Percentiles rank a stretch among this genome's conserved stretches.
These are phyloP conservation scores for Apus apus DNA, from an alignment of 2,113 vertebrate species.

Conservation along the genomic window DNA sequence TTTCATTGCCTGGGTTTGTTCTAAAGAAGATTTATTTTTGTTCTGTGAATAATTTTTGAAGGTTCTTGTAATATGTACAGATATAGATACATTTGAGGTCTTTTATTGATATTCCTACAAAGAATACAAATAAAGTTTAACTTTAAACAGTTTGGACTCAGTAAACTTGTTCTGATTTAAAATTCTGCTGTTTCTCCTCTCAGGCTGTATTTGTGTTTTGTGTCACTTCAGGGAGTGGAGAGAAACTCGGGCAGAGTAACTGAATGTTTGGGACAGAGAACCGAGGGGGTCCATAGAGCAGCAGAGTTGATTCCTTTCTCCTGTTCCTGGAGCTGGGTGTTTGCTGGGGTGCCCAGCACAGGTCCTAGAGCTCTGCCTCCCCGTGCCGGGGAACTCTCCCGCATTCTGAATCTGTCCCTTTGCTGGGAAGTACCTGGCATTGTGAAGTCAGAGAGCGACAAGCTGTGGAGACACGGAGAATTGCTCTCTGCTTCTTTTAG, in stretches of 20 bases:
- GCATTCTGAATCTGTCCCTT: background rate
- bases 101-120: constrained; percentile 86
- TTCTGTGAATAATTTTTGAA: constrained; percentile 86
- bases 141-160: constrained; percentile 78
- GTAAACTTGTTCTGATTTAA: background rate
- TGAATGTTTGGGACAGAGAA: fast-evolving
- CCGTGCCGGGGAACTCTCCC: fast-evolving
- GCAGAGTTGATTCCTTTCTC: background rate
- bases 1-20: constrained; percentile 84
- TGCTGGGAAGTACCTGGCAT: fast-evolving
- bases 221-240: background rate
- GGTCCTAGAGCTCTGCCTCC: background rate
- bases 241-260: fast-evolving
- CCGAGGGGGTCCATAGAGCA: fast-evolving
- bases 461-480: background rate
- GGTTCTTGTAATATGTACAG: constrained; percentile 85
- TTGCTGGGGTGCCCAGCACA: background rate
- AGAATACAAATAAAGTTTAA: constrained; percentile 85
- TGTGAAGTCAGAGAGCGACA: constrained; percentile 14
- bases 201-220: background rate
- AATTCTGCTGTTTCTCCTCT: background rate
- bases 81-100: constrained; percentile 83
- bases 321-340: fast-evolving
- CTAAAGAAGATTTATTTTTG: constrained; percentile 88
- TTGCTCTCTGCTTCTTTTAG: background rate